These are phyloP conservation scores for Heterodera carotae DNA, from an alignment of 1,140 invertebrate genomes.

Conservation along the genomic window DNA sequence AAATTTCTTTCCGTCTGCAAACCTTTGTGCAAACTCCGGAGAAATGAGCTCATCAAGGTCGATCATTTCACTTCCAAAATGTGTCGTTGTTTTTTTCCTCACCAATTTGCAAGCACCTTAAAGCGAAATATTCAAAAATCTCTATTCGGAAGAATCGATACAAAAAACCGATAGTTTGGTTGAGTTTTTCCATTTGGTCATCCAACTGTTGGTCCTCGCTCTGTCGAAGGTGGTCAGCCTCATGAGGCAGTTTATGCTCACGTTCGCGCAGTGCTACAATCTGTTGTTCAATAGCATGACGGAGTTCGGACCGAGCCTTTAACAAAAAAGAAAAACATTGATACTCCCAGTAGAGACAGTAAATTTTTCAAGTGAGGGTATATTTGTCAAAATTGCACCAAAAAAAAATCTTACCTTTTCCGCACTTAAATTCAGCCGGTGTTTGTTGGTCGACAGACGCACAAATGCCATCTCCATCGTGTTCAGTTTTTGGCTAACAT, in stretches of 20 bases:
- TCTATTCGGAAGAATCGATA: neutral
- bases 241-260: neutral
- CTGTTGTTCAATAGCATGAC: neutral
- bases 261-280: neutral
- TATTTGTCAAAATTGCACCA: too few relatives aligned
- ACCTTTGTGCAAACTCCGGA: neutral
- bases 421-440: neutral
- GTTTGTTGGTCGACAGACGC: neutral
- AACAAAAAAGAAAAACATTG: too few relatives aligned
- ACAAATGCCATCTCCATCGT: neutral
- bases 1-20: too few relatives aligned
- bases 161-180: slow-evolving; percentile 11
- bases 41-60: neutral
- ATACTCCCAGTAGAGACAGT: too few relatives aligned
- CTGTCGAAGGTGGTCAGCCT: neutral
- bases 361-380: too few relatives aligned
- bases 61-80: neutral
- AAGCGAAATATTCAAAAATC: neutral
- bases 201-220: neutral
- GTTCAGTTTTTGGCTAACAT: neutral
- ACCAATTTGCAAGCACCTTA: neutral
- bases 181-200: slow-evolving; percentile 14
- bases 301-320: neutral
- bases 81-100: neutral
- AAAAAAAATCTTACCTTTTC: neutral